A percentile compares a stretch with the other conserved stretches of the same genome.
phyloP scores from a whole-genome alignment of 2,888 invertebrate species.

The Rhingia campestris region DNA sequence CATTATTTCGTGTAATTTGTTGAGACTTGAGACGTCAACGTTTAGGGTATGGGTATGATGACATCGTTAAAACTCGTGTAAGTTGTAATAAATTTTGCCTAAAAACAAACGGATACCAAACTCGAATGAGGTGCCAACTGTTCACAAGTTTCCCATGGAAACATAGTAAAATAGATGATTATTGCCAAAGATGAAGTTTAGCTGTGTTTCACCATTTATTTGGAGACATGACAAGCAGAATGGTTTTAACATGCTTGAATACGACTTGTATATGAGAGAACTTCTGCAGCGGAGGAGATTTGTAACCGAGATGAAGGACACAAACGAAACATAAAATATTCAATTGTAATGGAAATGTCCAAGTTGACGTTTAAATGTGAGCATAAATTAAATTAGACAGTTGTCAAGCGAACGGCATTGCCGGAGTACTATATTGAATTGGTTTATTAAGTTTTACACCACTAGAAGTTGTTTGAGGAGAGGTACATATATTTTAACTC shows the following conservation, averaged over 20 bases:
- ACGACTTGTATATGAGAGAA: background rate
- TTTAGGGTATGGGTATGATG: background rate
- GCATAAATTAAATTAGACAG: conserved; percentile 13
- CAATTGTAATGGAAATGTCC: conserved; percentile 28
- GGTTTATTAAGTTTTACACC: conserved; percentile 29
- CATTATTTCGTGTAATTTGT: conserved; percentile 40
- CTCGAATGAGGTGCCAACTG: conserved; percentile 44
- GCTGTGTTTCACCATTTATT: conserved; percentile 6
- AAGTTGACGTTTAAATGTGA: conserved; percentile 10
- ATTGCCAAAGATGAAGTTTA: conserved; percentile 45
- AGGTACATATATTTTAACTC: too few species aligned
- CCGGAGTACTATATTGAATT: too few species aligned
- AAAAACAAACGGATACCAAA: conserved; percentile 28
- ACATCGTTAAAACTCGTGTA: conserved; percentile 6
- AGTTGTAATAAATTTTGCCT: conserved; percentile 55
- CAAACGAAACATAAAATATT: conserved; percentile 28
- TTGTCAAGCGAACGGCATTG: conserved; percentile 5
- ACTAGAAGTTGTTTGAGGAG: background rate
- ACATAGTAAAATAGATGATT: conserved; percentile 63
- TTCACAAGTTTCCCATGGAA: conserved; percentile 33
- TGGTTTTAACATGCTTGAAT: conserved; percentile 3
- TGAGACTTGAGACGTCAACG: background rate
- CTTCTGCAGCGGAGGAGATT: background rate
- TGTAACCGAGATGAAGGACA: background rate
- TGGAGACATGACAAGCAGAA: conserved; percentile 22